Conservation (phyloP, 2,113 vertebrate species). For the Xenopus laevis region DNA sequence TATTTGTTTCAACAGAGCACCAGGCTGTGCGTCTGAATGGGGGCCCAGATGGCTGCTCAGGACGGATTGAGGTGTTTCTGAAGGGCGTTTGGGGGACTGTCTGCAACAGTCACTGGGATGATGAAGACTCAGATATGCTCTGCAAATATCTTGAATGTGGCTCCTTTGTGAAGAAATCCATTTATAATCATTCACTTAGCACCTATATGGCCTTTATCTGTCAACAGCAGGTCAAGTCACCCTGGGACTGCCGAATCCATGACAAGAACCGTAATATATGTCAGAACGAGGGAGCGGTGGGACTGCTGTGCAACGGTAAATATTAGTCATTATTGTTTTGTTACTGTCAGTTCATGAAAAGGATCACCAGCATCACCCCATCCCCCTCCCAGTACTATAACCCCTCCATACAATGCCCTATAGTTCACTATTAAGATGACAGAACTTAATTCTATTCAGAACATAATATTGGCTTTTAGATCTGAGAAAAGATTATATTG, state of each 20-base stretch:
- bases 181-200: constrained; percentile 8
- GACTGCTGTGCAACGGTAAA: constrained; percentile 11
- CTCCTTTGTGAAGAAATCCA: not conserved
- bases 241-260: not conserved
- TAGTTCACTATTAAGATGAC: too few relatives aligned
- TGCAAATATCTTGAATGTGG: constrained; percentile 13
- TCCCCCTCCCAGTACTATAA: too few relatives aligned
- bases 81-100: constrained; percentile 13
- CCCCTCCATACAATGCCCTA: too few relatives aligned
- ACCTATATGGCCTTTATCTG: not conserved
- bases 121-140: not conserved
- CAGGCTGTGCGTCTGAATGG: not conserved
- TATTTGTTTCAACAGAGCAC: not conserved
- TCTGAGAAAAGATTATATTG: too few relatives aligned
- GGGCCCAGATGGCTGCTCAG: constrained; percentile 2
- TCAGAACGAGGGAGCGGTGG: not conserved
- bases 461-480: too few relatives aligned
- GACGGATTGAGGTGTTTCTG: constrained; percentile 1
- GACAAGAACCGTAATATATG: constrained; percentile 6
- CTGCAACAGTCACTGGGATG: constrained; percentile 8
- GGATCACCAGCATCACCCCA: too few relatives aligned
- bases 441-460: too few relatives aligned
- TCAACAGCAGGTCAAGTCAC: not conserved
- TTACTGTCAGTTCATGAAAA: too few relatives aligned
- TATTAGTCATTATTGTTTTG: too few relatives aligned